Conservation (phyloP, 2,797 vertebrate species). For the Leuciscus waleckii region DNA sequence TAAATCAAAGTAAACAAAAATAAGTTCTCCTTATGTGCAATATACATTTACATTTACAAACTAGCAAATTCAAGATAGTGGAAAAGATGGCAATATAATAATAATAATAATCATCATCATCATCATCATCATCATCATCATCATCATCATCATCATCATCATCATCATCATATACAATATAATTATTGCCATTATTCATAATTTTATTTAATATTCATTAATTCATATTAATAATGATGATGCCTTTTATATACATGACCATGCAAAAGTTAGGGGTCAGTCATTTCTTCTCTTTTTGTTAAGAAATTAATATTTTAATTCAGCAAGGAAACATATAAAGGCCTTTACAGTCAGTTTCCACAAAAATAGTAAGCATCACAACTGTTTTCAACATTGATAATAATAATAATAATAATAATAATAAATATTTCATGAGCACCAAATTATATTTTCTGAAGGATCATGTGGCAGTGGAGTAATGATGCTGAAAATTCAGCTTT, state of each 20-base stretch:
- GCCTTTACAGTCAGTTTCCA: background rate
- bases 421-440: background rate
- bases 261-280: background rate
- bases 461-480: background rate
- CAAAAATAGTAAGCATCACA: background rate
- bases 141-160: background rate
- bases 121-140: background rate
- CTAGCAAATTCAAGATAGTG: background rate
- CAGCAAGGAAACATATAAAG: background rate
- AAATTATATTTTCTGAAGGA: background rate
- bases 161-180: background rate
- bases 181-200: background rate
- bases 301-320: background rate
- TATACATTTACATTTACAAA: background rate
- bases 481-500: background rate
- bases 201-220: background rate
- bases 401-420: too few relatives aligned
- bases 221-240: background rate
- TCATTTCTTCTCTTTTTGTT: background rate
- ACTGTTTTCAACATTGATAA: background rate
- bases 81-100: background rate
- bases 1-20: too few relatives aligned
- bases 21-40: background rate
- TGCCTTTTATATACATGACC: background rate
- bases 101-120: background rate